These are phyloP conservation scores for Dendropsophus ebraccatus DNA, from an alignment of 2,113 vertebrate genomes.

Conservation along the genomic window DNA sequence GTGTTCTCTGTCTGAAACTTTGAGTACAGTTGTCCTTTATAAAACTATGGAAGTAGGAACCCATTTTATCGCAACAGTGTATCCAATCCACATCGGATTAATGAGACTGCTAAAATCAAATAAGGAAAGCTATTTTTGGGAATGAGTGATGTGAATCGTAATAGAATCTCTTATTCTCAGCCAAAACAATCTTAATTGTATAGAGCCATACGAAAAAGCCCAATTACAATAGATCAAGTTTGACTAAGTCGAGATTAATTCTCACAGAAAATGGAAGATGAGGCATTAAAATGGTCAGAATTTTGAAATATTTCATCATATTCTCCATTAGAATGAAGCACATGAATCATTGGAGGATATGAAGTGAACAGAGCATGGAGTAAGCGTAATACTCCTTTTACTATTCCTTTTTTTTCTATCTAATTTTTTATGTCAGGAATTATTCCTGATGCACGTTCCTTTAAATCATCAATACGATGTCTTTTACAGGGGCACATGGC, in stretches of 20 bases:
- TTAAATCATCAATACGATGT: constrained; percentile 40
- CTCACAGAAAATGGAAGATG: constrained; percentile 46
- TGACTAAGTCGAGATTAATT: constrained; percentile 58
- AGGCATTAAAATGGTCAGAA: constrained; percentile 48
- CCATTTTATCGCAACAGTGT: constrained; percentile 25
- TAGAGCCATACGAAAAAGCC: constrained; percentile 41
- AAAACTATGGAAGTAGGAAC: constrained; percentile 4
- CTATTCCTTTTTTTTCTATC: background rate
- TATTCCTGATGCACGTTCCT: background rate
- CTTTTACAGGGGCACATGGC: background rate
- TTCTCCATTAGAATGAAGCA: constrained; percentile 45
- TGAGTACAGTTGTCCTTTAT: constrained; percentile 12
- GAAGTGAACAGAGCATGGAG: background rate
- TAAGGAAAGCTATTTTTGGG: constrained; percentile 54
- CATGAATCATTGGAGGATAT: constrained; percentile 49
- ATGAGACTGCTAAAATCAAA: constrained; percentile 52
- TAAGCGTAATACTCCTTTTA: background rate
- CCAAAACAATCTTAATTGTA: constrained; percentile 59
- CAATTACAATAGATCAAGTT: constrained; percentile 58
- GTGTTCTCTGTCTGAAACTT: background rate
- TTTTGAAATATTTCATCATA: constrained; percentile 50
- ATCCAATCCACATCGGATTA: constrained; percentile 46
- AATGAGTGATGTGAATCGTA: constrained; percentile 49
- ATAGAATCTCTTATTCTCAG: constrained; percentile 57
- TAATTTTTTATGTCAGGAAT: constrained; percentile 29